These are phyloP conservation scores for Nothobranchius kuhntae DNA, from an alignment of 2,113 vertebrate species.

Conservation along the genomic window DNA sequence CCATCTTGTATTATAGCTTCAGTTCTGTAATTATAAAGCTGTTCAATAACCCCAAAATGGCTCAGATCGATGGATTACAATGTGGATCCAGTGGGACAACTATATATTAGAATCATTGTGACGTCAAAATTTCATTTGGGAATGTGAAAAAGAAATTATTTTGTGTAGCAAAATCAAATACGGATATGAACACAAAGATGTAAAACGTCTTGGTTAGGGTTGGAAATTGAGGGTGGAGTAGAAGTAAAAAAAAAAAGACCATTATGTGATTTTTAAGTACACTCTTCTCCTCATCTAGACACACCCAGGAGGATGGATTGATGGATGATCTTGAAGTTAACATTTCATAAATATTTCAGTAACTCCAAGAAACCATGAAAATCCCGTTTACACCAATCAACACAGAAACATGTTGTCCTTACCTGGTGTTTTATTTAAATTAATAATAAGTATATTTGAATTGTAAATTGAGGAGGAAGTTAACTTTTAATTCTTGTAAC, in stretches of 20 bases:
- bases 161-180: conserved; percentile 23
- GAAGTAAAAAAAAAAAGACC: conserved; percentile 31
- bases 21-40: conserved; percentile 13
- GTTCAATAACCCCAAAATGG: neutral
- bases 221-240: conserved; percentile 28
- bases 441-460: no score
- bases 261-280: conserved; percentile 34
- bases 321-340: no score
- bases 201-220: neutral
- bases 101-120: neutral
- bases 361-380: no score
- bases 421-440: no score
- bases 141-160: conserved; percentile 4
- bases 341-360: no score
- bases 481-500: neutral
- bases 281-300: conserved; percentile 30
- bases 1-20: conserved; percentile 23
- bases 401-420: no score
- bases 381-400: no score
- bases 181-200: conserved; percentile 30
- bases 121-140: neutral
- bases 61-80: neutral
- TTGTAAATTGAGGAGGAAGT: no score
- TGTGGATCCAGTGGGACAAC: neutral
- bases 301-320: neutral